phyloP scores from a whole-genome alignment of 2,888 invertebrate species.

The Rhopalosiphum nymphaeae region DNA sequence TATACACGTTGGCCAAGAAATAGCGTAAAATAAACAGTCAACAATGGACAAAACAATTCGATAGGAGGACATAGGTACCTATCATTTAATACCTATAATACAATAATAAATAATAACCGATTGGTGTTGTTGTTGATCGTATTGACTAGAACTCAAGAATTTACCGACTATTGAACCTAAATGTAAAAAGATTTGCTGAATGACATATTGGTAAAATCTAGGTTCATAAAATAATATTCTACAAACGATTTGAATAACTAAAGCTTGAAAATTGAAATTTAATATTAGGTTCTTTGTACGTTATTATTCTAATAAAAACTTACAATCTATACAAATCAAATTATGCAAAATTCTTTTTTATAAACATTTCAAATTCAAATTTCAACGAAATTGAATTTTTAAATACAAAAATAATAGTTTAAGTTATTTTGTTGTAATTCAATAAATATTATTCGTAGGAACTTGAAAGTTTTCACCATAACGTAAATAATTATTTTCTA shows the following conservation, averaged over 20 bases:
- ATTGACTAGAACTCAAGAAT: not conserved
- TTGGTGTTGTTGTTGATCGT: not conserved
- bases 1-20: not conserved
- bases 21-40: not conserved
- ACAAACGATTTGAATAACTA: not conserved
- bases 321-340: not conserved
- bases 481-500: not conserved
- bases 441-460: not conserved
- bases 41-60: not conserved
- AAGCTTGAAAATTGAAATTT: not conserved
- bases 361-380: not conserved
- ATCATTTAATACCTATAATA: not conserved
- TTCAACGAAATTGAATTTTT: not conserved
- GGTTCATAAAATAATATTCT: not conserved
- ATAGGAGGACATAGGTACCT: not conserved
- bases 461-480: not conserved
- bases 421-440: not conserved
- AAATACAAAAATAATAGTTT: not conserved
- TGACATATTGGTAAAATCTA: not conserved
- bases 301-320: not conserved
- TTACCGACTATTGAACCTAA: not conserved
- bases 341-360: not conserved
- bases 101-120: not conserved
- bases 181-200: not conserved
- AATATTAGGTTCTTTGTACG: not conserved